These are phyloP conservation scores for Eupleurogrammus muticus DNA, from an alignment of 2,797 vertebrate genomes.

Conservation along the genomic window DNA sequence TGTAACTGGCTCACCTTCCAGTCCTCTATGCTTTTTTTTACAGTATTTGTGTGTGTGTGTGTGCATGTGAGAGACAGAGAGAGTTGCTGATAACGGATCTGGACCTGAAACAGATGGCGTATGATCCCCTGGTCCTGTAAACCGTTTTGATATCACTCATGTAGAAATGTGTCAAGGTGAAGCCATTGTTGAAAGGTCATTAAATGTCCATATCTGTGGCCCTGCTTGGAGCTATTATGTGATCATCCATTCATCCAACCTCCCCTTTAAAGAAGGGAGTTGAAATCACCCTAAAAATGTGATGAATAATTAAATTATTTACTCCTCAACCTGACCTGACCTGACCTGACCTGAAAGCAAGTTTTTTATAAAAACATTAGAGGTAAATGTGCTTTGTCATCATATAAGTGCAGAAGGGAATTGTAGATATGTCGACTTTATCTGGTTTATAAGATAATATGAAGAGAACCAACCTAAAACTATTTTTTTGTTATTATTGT, in stretches of 20 bases:
- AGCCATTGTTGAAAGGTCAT: constrained; percentile 43
- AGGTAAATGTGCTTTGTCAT: no score
- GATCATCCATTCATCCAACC: constrained; percentile 9
- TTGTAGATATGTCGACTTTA: no score
- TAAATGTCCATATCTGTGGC: neutral
- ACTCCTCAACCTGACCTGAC: no score
- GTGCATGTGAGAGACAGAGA: constrained; percentile 1
- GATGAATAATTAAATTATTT: no score
- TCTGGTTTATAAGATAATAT: no score
- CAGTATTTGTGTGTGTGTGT: neutral
- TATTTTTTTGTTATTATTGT: no score
- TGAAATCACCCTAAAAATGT: neutral
- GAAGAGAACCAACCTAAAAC: no score
- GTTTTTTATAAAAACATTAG: no score
- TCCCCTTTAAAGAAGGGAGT: neutral
- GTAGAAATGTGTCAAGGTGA: constrained; percentile 26
- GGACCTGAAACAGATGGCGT: constrained; percentile 40
- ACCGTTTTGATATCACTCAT: constrained; percentile 33
- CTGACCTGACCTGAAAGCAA: no score
- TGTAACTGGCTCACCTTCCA: constrained; percentile 49
- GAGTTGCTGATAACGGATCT: constrained; percentile 10
- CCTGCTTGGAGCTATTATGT: constrained; percentile 3
- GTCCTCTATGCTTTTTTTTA: constrained; percentile 3
- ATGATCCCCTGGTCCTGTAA: constrained; percentile 29
- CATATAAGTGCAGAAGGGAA: no score